Evolutionary conservation across 2,888 invertebrate species (phyloP).

Genomic region (Nesidiocoris tenuis): DNA sequence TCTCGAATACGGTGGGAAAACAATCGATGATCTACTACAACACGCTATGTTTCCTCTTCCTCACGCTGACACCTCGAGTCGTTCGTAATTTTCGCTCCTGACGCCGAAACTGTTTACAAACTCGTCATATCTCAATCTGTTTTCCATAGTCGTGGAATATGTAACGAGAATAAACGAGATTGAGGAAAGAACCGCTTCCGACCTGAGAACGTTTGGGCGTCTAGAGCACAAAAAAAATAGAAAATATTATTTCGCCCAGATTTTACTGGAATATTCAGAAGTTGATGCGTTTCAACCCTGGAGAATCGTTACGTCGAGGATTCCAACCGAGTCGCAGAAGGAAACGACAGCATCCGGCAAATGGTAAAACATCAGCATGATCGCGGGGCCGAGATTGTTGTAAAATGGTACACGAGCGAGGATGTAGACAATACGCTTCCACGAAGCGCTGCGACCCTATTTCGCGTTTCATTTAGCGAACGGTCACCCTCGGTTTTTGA

Average conservation of each 20-base stretch:
- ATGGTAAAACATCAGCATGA: background rate
- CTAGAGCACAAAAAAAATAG: no score
- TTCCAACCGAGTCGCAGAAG: no score
- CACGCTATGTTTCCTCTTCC: background rate
- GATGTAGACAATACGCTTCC: background rate
- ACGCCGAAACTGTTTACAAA: background rate
- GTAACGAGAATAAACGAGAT: no score
- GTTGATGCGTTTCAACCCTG: no score
- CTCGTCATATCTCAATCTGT: background rate
- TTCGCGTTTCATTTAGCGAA: slow-evolving; percentile 9
- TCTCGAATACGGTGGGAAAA: no score
- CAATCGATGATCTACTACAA: background rate
- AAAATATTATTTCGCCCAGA: no score
- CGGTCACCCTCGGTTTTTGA: background rate
- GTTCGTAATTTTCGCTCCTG: background rate
- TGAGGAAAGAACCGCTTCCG: no score
- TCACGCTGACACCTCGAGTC: background rate
- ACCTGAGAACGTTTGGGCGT: no score
- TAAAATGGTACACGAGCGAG: background rate
- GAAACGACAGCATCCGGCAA: no score
- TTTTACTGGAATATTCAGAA: no score
- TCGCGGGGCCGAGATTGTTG: background rate
- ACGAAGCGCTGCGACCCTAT: background rate
- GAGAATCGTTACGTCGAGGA: no score
- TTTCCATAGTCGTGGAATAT: background rate